Conservation (phyloP, 2,888 invertebrate species). For the Pollenia griseotomentosa region DNA sequence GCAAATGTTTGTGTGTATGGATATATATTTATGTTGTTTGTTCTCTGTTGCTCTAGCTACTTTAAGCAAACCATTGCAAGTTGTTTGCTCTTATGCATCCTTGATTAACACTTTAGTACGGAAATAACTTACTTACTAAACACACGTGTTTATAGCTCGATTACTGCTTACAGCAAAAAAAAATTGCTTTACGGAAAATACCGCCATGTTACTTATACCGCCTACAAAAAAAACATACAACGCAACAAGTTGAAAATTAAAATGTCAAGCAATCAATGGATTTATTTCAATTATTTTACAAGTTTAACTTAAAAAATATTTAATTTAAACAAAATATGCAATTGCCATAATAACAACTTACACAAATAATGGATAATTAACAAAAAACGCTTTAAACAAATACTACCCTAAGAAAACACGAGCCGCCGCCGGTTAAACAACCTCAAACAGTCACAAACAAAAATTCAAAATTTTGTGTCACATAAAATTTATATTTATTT, state of each 20-base stretch:
- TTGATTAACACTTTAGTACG: conserved; percentile 70
- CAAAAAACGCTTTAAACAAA: no score
- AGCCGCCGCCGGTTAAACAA: no score
- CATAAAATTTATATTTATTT: no score
- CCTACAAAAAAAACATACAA: conserved; percentile 19
- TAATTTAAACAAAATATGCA: no score
- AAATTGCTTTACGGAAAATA: conserved; percentile 7
- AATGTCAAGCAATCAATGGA: conserved; percentile 21
- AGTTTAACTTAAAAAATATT: no score
- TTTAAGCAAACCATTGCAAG: conserved; percentile 70
- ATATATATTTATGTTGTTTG: conserved; percentile 60
- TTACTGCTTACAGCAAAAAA: conserved; percentile 27
- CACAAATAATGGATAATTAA: no score
- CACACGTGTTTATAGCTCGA: conserved; percentile 59
- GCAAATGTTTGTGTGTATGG: conserved; percentile 5
- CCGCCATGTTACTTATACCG: conserved; percentile 5
- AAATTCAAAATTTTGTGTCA: no score
- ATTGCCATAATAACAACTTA: no score
- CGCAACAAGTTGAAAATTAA: conserved; percentile 17
- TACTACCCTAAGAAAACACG: no score
- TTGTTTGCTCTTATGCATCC: conserved; percentile 73
- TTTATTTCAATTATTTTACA: no score
- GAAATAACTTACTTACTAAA: conserved; percentile 68
- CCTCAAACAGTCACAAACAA: no score
- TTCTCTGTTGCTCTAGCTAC: conserved; percentile 73